Evolutionary conservation across 1,140 invertebrate genomes (phyloP).

Genomic region (Rhopalosiphum maidis): DNA sequence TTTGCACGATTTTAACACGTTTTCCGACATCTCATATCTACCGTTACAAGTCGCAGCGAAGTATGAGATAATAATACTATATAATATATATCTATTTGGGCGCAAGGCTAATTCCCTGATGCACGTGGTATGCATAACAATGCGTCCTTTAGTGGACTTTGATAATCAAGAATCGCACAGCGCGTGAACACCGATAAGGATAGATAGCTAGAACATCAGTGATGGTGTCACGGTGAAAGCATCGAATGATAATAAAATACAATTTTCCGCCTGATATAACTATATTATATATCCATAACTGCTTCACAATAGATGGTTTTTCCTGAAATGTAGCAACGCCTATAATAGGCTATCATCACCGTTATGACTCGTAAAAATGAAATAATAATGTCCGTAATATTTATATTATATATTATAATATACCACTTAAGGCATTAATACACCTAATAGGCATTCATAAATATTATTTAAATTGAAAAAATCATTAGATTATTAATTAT

Average conservation of each 20-base stretch:
- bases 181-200: not conserved
- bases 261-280: conserved; percentile 40
- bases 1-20: not conserved
- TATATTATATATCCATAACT: conserved; percentile 6
- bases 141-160: not conserved
- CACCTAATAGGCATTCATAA: too few relatives aligned
- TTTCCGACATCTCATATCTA: not conserved
- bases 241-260: conserved; percentile 4
- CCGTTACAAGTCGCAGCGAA: not conserved
- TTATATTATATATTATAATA: not conserved
- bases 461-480: not conserved
- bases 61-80: not conserved
- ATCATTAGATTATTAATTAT: not conserved
- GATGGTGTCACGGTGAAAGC: not conserved
- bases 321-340: not conserved
- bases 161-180: not conserved
- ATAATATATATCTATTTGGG: not conserved
- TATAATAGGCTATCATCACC: not conserved
- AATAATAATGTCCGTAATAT: not conserved
- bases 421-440: not conserved
- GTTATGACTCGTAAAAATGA: not conserved
- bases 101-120: not conserved
- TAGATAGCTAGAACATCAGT: not conserved
- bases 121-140: not conserved
- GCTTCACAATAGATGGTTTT: not conserved